Evolutionary conservation across 2,888 invertebrate genomes (phyloP).

Genomic region (Tribolium freemani): DNA sequence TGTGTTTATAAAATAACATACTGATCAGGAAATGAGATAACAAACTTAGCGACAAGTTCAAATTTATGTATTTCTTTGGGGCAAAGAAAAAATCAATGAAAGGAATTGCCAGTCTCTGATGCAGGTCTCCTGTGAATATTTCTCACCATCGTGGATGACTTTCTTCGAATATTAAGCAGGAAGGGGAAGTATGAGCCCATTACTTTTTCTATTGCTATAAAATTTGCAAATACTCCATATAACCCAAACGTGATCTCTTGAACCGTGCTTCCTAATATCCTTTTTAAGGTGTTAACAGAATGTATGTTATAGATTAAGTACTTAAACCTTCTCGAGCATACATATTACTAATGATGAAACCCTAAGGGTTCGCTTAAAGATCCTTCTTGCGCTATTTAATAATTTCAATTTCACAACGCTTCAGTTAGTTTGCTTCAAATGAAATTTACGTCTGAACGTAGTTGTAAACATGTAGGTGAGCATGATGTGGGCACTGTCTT

Average conservation of each 20-base stretch:
- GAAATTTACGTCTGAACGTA: neutral
- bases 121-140: slow-evolving; percentile 34
- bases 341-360: slow-evolving; percentile 32
- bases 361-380: neutral
- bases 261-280: slow-evolving; percentile 44
- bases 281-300: slow-evolving; percentile 40
- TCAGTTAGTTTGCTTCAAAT: neutral
- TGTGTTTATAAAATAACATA: neutral
- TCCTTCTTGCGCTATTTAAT: slow-evolving; percentile 13
- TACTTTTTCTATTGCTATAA: slow-evolving; percentile 56
- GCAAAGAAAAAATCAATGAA: slow-evolving; percentile 46
- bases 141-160: slow-evolving; percentile 25
- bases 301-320: slow-evolving; percentile 43
- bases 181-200: slow-evolving; percentile 48
- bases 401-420: neutral
- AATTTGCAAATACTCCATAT: slow-evolving; percentile 59
- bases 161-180: slow-evolving; percentile 50
- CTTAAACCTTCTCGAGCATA: slow-evolving; percentile 26
- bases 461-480: slow-evolving; percentile 11
- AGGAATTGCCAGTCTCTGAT: slow-evolving; percentile 41
- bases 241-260: slow-evolving; percentile 55
- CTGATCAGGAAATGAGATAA: neutral
- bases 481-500: slow-evolving; percentile 16
- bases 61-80: neutral
- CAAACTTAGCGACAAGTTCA: neutral